A percentile compares a stretch with the other conserved stretches of the same genome.
These are phyloP conservation scores for Rambutsinella grinnellia DNA, from an alignment of 2,888 invertebrate species.

Conservation along the genomic window DNA sequence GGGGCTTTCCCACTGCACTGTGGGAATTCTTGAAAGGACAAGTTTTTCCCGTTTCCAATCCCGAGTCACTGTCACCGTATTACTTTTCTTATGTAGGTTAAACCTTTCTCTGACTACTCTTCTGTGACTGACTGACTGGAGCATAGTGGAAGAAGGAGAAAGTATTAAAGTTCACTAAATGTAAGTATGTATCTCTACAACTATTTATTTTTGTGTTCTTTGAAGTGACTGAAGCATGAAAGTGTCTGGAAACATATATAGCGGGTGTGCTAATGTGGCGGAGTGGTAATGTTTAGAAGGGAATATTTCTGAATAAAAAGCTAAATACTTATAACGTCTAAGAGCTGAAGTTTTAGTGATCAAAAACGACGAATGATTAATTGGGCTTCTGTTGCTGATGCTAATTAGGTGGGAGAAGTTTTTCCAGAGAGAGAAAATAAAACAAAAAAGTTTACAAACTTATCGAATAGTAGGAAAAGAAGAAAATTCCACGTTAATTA, in stretches of 20 bases:
- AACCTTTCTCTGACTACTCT: background rate
- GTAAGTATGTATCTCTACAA: no score
- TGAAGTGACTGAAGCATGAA: no score
- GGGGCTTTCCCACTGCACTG: background rate
- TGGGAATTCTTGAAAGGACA: background rate
- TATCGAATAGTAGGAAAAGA: no score
- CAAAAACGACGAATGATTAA: conserved; percentile 33
- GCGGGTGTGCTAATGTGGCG: no score
- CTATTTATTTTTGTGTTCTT: no score
- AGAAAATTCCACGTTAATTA: no score
- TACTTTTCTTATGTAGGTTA: background rate
- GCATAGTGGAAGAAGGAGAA: background rate
- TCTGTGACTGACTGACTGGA: background rate
- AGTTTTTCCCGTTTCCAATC: background rate
- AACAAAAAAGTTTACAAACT: no score
- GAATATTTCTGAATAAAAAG: no score
- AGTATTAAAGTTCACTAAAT: background rate
- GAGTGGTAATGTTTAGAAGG: no score
- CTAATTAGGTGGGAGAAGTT: conserved; percentile 30
- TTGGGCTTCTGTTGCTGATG: conserved; percentile 24
- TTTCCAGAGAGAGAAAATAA: conserved; percentile 4
- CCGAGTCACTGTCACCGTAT: background rate
- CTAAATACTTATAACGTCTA: no score
- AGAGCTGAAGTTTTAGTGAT: conserved; percentile 25
- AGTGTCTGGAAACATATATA: no score